Base-by-base conservation (phyloP, 2,888 invertebrate species). In the Strigamia transsilvanica region DNA sequence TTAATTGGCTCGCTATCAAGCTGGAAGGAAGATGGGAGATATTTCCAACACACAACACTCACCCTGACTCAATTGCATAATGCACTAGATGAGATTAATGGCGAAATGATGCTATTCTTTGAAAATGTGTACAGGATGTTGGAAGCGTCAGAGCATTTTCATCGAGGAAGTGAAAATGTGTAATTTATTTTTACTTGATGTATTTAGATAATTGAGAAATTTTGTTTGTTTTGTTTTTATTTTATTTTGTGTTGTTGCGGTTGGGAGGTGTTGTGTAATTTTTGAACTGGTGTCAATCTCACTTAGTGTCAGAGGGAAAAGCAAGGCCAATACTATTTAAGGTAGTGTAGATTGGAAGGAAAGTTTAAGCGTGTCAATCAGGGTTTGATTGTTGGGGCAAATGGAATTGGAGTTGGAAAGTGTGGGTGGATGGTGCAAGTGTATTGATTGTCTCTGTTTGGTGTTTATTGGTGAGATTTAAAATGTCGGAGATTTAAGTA, bases 311-410 rank as follows among this genome's bases (percentile, higher is more conserved):
- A 61, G 61, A 61, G 61, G 61, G 61, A 6, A 61, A 23, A 66
- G 66, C 66, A 66, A 66, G 66, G 66, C 66, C 66, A 66, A 27
- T 12, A 10, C 66, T 27, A 66, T 66, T 66, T 66, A 66, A 66
- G 66, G 66, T 27, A 7, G 66, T n/a, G n/a, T n/a, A n/a, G 23
- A 66, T 21, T 66, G 27, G 10, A 66, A 66, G 23, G 23, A 66
- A 23, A 34, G 4, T 34, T 6, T 27, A 66, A 66, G 3, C 7
- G 34, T 34, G 34, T 34, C 34, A 34, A 34, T 34, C 34, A 34
- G 7, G 34, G 7, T 34, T 34, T 34, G 3, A 7, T 5, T 34
- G 34, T 34, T 5, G n/a, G n/a, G n/a, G 34, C 3, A 34, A 34
- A 51, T 51, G n/a, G n/a, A n/a, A n/a, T n/a, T n/a, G n/a, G n/a